Percentiles rank a stretch among this genome's conserved stretches.
Conservation (phyloP, 1,140 invertebrate species). For the Drosophila sp. region DNA sequence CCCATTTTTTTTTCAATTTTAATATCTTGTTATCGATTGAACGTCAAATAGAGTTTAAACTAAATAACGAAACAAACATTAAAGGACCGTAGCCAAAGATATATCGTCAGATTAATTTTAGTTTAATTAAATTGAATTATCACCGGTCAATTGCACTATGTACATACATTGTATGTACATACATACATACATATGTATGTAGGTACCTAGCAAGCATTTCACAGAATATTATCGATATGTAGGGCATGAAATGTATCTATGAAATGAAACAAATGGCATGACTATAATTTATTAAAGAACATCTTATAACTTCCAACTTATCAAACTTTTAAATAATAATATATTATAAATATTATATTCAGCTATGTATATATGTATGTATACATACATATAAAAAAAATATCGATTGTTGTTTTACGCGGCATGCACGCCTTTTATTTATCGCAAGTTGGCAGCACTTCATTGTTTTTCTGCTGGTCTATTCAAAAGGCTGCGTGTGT, state of each 20-base stretch:
- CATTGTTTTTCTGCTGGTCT: slow-evolving; percentile 41
- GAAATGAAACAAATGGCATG: too few relatives aligned
- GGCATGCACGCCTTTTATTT: slow-evolving; percentile 43
- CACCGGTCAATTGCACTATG: background rate
- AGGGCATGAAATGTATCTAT: background rate
- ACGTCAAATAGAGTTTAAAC: background rate
- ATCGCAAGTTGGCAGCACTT: slow-evolving; percentile 37
- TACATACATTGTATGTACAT: background rate
- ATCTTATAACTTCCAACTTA: background rate
- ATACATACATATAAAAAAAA: background rate
- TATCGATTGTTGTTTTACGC: slow-evolving; percentile 22
- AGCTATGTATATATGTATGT: too few relatives aligned
- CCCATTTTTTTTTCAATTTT: background rate
- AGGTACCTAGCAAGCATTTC: background rate
- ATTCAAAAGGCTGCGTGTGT: slow-evolving; percentile 61
- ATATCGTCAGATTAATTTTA: background rate
- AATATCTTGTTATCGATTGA: background rate
- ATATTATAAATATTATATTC: background rate
- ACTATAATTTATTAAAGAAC: background rate
- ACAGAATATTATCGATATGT: background rate
- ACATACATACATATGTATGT: too few relatives aligned
- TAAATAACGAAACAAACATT: background rate
- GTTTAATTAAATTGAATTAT: background rate
- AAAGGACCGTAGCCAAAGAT: background rate
- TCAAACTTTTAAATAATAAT: background rate